Percentiles rank a stretch among this genome's conserved stretches.
These are phyloP conservation scores for Onthophagus taurus DNA, from an alignment of 1,140 invertebrate species.

Conservation along the genomic window DNA sequence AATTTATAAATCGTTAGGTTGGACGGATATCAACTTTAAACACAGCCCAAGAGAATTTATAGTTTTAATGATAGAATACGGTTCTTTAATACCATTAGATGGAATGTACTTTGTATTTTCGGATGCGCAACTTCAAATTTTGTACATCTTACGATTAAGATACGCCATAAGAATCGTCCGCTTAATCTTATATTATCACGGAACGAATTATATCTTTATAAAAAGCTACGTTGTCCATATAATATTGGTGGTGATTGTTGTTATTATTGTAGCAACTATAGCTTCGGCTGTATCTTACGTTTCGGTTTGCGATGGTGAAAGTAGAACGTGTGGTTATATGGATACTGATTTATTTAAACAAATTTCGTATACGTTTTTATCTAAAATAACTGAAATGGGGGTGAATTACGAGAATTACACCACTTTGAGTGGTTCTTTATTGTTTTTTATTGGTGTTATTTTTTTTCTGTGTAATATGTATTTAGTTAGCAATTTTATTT, in stretches of 20 bases:
- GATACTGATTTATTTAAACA: neutral
- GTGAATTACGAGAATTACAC: neutral
- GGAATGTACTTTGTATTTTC: constrained; percentile 7
- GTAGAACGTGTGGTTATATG: neutral
- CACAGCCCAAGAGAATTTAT: constrained; percentile 1
- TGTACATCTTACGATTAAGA: constrained; percentile 7
- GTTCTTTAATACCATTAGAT: constrained; percentile 8
- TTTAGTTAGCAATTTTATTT: constrained; percentile 6
- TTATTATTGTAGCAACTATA: constrained; percentile 1
- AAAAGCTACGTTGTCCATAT: constrained; percentile 1
- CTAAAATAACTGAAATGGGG: neutral
- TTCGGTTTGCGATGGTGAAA: neutral
- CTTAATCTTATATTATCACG: constrained; percentile 1
- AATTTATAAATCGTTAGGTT: constrained; percentile 2
- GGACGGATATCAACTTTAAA: constrained; percentile 3
- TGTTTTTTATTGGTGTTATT: neutral
- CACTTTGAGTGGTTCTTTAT: neutral
- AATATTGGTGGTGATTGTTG: neutral
- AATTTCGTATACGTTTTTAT: neutral
- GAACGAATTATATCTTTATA: neutral
- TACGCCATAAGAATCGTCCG: constrained; percentile 5
- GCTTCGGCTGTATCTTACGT: constrained; percentile 1
- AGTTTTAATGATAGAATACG: constrained; percentile 3
- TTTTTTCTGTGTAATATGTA: constrained; percentile 5
- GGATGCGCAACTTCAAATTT: neutral